Evolutionary conservation across 2,113 vertebrate genomes (phyloP).

Genomic region (Gambusia affinis): DNA sequence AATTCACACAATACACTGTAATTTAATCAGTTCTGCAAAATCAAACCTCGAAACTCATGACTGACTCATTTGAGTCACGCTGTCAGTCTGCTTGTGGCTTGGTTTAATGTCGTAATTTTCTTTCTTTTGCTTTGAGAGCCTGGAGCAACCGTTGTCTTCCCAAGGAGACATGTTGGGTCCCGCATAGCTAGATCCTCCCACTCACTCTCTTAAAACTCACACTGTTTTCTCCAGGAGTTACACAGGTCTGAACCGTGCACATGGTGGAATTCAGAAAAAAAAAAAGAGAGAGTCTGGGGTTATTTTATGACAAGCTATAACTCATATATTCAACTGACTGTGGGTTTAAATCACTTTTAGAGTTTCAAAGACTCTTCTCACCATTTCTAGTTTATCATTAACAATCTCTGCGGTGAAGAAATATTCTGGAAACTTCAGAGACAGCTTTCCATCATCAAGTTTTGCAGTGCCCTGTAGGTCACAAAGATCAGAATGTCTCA

Average conservation of each 20-base stretch:
- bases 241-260: conserved; percentile 46
- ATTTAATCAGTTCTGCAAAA: neutral
- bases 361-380: conserved; percentile 61
- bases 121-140: neutral
- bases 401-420: conserved; percentile 82
- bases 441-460: conserved; percentile 81
- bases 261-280: neutral
- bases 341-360: neutral
- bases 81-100: neutral
- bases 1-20: conserved; percentile 1
- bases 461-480: conserved; percentile 78
- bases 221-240: conserved; percentile 67
- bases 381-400: conserved; percentile 86
- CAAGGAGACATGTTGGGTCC: conserved; percentile 39
- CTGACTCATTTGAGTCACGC: neutral
- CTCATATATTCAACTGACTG: neutral
- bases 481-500: conserved; percentile 13
- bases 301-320: neutral
- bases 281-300: neutral
- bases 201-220: conserved; percentile 84
- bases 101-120: neutral
- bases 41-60: neutral
- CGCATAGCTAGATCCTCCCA: conserved; percentile 71
- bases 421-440: conserved; percentile 84
- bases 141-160: neutral